Base-by-base conservation (phyloP, 1,140 invertebrate species). In the Drosophila pseudoobscura region DNA sequence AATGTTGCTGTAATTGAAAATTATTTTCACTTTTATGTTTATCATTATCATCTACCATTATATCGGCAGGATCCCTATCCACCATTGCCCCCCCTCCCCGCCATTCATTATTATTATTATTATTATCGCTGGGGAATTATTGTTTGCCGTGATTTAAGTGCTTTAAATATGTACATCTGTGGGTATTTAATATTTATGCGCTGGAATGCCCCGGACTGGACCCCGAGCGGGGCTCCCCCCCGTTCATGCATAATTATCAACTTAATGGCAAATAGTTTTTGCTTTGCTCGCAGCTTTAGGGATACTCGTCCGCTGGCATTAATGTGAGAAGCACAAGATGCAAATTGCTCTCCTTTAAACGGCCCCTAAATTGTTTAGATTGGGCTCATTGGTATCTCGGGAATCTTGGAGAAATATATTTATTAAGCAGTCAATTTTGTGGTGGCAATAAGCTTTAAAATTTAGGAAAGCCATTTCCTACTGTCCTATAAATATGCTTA, bases 1-100 rank as follows among this genome's bases (percentile, higher is more conserved):
- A 88, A 88, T 88, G 83, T 83, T 77, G 78, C 84, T 89, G 79
- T 88, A 88, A 88, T 88, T 88, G 83, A 88, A 88, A 88, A 88
- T 88, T 88, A 88, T 88, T 88, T 88, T 88, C 83, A 88, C 83
- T 88, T 88, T 88, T 88, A 78, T 89, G 83, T 69, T 87, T 87
- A 89, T 85, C 78, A 80, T 78, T 87, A 88, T 83, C 84, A 79
- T 63, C 53, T 68, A 52, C 75, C 69, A 78, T 75, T 82, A 78
- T 75, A 70, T 22, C 31, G 46, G 49, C 24, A 26, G 43, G 43
- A 15, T 24, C 24, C 24, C 24, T 26, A 5, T 26, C 51, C 31
- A 8, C 50, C 15, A n/a, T 15, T 7, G 9, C 4, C 7, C 35
- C 15, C 11, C 9, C 9, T 9, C 4, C 61, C 63, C 24, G 24